Base-by-base conservation (phyloP, 2,797 vertebrate species). In the Intellagama lesueurii region DNA sequence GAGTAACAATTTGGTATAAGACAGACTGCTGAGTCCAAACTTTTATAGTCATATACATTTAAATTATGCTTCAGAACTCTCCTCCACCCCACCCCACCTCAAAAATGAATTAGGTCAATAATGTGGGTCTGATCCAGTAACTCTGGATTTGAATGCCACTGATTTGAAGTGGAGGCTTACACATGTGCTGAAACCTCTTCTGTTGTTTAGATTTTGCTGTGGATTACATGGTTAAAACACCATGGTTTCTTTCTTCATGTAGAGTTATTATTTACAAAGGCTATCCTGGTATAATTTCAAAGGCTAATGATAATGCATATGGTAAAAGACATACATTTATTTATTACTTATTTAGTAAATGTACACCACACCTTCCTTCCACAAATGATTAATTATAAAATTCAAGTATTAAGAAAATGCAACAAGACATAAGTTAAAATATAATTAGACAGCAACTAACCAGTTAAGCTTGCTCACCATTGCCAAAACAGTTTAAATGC, bases 211-310 rank as follows among this genome's bases (percentile, higher is more conserved):
- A 35, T 52, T 4, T 24, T 40, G 44, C 26, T 52, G n/a, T 69
- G 2, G 81, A 49, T 35, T 30, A 70, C 64, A 0, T 30, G 44
- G 7, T 22, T 49, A 14, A 66, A 7, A 32, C 44, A 60, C 5
- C 9, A 64, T 94, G 85, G 24, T 84, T 85, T 5, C 7, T 26
- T 86, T 72, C 52, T 86, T 79, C 76, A 26, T 72, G 8, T 24
- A 72, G 88, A 90, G 87, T 88, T 26, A 7, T 73, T 2, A 56
- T 78, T 93, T 73, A 79, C 35, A 9, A 35, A 60, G 28, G 16
- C n/a, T 88, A 11, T 22, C 83, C 86, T 60, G 60, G 85, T 87
- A 49, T 19, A 12, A 32, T 47, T 2, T 5, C 60, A 26, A 0
- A 28, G 60, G 87, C 24, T 89, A 78, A 22, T 69, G 32, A 26